These are phyloP conservation scores for Mamestra brassicae DNA, from an alignment of 2,888 invertebrate genomes.

Conservation along the genomic window DNA sequence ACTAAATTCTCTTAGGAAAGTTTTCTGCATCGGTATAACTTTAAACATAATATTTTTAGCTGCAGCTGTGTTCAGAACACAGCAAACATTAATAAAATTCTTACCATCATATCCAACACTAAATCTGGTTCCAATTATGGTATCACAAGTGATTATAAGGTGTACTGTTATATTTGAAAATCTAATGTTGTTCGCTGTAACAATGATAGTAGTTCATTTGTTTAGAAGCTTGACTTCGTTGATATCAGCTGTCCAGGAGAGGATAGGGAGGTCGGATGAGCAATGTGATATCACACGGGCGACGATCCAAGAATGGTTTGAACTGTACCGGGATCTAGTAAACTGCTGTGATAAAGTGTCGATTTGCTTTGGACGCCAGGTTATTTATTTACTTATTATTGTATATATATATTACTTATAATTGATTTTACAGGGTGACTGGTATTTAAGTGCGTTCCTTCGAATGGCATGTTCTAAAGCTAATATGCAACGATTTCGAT, in stretches of 20 bases:
- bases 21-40: neutral
- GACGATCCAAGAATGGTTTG: conserved; percentile 23
- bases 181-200: neutral
- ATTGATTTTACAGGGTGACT: neutral
- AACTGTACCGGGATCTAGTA: conserved; percentile 13
- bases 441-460: neutral
- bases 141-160: conserved; percentile 5
- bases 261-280: neutral
- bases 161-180: conserved; percentile 1
- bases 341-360: conserved; percentile 12
- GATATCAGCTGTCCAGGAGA: neutral
- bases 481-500: no score
- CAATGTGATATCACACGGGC: conserved; percentile 10
- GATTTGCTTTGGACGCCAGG: conserved; percentile 17
- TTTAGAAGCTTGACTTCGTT: conserved; percentile 1
- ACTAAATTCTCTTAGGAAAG: neutral
- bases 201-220: conserved; percentile 3
- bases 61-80: neutral
- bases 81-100: neutral
- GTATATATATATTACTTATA: no score
- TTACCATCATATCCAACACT: neutral
- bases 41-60: neutral
- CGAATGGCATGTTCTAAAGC: no score
- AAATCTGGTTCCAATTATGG: neutral
- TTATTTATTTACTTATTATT: neutral